Evolutionary conservation across 2,888 invertebrate species (phyloP).

Genomic region (Tetranychus piercei): DNA sequence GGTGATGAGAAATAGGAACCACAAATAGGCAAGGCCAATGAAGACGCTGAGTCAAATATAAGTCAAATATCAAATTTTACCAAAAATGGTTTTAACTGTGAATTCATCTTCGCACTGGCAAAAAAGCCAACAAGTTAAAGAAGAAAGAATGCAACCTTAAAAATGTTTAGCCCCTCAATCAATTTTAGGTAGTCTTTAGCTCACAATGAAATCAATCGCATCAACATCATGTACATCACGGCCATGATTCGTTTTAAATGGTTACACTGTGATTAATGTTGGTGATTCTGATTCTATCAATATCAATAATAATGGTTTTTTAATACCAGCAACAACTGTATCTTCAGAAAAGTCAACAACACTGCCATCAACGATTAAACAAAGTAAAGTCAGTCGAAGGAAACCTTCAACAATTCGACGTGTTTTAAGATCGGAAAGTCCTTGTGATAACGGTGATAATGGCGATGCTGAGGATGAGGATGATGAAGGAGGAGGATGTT

Average conservation of each 20-base stretch:
- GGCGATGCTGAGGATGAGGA: neutral
- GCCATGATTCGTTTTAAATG: neutral
- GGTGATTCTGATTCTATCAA: neutral
- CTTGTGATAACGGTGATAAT: neutral
- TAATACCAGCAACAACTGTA: neutral
- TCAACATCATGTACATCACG: neutral
- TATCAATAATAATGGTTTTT: neutral
- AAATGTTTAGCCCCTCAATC: neutral
- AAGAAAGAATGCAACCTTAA: too few species aligned
- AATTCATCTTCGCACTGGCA: too few species aligned
- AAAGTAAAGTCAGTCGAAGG: neutral
- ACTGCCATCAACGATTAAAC: too few species aligned
- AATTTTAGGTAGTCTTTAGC: neutral
- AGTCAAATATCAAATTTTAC: neutral
- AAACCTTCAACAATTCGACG: slow-evolving; percentile 1
- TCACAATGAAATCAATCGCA: neutral
- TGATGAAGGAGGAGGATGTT: neutral
- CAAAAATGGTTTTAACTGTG: neutral
- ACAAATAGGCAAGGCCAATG: neutral
- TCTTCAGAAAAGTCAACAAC: neutral
- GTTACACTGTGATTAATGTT: neutral
- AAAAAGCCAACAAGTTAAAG: too few species aligned
- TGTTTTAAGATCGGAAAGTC: neutral
- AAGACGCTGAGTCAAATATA: neutral
- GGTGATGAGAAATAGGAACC: neutral